A percentile compares a stretch with the other conserved stretches of the same genome.
phyloP scores from a whole-genome alignment of 2,113 vertebrate genomes.

The Lagopus leucura region DNA sequence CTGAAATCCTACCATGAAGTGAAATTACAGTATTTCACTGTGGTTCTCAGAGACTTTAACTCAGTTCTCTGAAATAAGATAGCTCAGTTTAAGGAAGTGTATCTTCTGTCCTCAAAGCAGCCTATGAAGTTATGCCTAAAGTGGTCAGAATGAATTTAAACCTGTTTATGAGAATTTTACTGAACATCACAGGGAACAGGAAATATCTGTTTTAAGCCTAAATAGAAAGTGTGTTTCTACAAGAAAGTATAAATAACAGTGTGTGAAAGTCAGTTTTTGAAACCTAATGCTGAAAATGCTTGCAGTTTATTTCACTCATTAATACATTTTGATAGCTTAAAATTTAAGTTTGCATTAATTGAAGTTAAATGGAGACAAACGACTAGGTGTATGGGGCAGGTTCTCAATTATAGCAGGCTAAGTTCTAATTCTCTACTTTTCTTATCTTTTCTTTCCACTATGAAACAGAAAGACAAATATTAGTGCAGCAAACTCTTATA shows the following conservation, averaged over 20 bases:
- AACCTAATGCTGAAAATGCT: background rate
- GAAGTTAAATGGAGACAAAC: background rate
- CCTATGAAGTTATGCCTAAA: background rate
- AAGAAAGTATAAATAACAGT: background rate
- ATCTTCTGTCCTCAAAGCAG: background rate
- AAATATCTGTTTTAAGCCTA: background rate
- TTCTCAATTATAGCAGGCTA: background rate
- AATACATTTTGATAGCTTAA: background rate
- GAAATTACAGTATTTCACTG: rapidly evolving
- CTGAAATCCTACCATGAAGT: background rate
- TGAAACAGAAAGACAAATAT: constrained; percentile 66
- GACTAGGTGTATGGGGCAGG: background rate
- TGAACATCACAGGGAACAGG: background rate
- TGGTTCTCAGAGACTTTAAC: background rate
- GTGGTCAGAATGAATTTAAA: background rate
- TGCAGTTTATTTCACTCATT: background rate
- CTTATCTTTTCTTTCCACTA: constrained; percentile 33
- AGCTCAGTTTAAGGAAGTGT: background rate
- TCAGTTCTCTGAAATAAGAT: background rate
- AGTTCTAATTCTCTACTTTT: background rate
- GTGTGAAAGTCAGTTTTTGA: background rate
- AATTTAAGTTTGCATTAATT: background rate
- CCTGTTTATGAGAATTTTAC: background rate
- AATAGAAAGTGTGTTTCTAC: background rate
- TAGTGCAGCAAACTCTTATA: constrained; percentile 39